Conservation (phyloP, 2,888 invertebrate genomes). For the Trissolcus brochymenae region DNA sequence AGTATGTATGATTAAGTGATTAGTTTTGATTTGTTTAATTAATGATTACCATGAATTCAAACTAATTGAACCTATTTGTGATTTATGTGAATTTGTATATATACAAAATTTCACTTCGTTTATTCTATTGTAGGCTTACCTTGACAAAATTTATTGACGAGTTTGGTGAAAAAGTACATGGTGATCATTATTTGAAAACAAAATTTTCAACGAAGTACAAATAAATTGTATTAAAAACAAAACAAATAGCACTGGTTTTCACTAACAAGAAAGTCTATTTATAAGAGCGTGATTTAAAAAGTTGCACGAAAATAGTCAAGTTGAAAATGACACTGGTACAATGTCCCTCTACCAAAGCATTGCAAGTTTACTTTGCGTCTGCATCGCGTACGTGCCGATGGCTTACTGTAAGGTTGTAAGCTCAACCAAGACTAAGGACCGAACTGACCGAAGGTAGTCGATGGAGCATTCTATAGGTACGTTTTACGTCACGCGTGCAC, state of each 20-base stretch:
- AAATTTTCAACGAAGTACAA: neutral
- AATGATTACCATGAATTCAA: neutral
- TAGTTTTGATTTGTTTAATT: constrained; percentile 23
- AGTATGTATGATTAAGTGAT: constrained; percentile 18
- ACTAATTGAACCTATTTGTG: neutral
- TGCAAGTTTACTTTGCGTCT: constrained; percentile 47
- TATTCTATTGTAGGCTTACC: constrained; percentile 10
- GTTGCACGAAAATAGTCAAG: constrained; percentile 31
- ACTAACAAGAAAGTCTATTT: constrained; percentile 14
- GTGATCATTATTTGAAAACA: neutral
- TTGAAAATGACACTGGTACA: constrained; percentile 21
- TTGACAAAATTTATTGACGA: constrained; percentile 15
- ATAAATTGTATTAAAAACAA: neutral
- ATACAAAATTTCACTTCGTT: neutral
- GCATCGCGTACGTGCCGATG: constrained; percentile 50
- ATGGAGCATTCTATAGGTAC: constrained; percentile 43
- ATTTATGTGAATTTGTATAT: neutral
- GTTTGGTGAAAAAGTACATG: constrained; percentile 19
- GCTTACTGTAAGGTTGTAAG: constrained; percentile 33
- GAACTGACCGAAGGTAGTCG: constrained; percentile 3
- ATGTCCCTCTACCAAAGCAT: constrained; percentile 11
- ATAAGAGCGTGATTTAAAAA: constrained; percentile 25
- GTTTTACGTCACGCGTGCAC: constrained; percentile 49
- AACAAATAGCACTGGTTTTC: neutral
- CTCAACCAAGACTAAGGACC: constrained; percentile 9